phyloP scores from a whole-genome alignment of 2,888 invertebrate species.

The Antitype chi region DNA sequence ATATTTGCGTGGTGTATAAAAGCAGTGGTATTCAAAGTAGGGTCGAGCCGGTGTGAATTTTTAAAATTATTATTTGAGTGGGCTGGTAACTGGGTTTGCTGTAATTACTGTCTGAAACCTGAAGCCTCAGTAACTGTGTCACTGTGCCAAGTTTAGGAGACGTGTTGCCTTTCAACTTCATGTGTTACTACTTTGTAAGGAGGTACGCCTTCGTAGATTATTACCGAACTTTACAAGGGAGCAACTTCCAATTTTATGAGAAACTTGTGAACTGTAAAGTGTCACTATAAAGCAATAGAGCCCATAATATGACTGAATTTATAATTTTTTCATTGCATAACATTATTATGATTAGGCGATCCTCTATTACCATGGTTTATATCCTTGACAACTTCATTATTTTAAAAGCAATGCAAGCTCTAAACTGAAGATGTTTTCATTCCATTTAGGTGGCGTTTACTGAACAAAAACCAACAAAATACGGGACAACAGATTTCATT shows the following conservation, averaged over 20 bases:
- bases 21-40: conserved; percentile 74
- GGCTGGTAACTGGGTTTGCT: conserved; percentile 78
- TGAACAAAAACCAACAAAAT: conserved; percentile 73
- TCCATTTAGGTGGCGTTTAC: conserved; percentile 69
- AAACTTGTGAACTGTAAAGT: conserved; percentile 14
- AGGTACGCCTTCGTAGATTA: conserved; percentile 3
- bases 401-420: conserved; percentile 49
- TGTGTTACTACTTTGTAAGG: conserved; percentile 14
- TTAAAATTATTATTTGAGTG: conserved; percentile 87
- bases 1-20: conserved; percentile 58
- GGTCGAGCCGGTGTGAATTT: conserved; percentile 81
- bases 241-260: conserved; percentile 16
- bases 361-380: conserved; percentile 13
- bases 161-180: conserved; percentile 6
- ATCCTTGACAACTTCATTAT: conserved; percentile 42
- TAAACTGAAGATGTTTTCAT: conserved; percentile 66
- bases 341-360: background rate
- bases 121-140: conserved; percentile 75
- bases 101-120: conserved; percentile 77
- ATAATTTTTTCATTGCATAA: background rate
- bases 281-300: background rate
- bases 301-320: background rate
- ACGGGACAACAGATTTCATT: conserved; percentile 81
- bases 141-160: conserved; percentile 69
- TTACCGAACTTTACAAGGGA: conserved; percentile 11